A percentile compares a stretch with the other conserved stretches of the same genome.
Evolutionary conservation across 2,113 vertebrate species (phyloP).

Genomic region (Jaculus jaculus): DNA sequence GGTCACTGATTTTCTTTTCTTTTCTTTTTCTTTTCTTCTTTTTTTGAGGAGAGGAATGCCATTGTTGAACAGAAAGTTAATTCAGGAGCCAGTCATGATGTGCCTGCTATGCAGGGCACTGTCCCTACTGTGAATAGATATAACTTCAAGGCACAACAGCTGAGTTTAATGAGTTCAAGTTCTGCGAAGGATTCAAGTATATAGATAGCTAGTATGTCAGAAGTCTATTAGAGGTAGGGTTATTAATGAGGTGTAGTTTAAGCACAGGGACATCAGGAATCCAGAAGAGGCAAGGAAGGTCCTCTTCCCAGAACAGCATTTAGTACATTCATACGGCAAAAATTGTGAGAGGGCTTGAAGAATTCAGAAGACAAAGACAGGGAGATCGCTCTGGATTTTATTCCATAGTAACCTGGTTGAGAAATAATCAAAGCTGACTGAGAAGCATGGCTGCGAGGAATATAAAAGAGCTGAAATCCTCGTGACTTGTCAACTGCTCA

Average conservation of each 20-base stretch:
- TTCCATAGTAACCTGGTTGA: neutral
- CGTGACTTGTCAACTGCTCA: neutral
- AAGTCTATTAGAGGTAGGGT: neutral
- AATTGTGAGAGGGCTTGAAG: neutral
- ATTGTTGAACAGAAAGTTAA: neutral
- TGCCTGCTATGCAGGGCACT: neutral
- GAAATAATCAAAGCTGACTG: neutral
- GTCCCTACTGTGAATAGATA: neutral
- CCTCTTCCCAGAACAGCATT: neutral
- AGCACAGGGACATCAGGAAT: neutral
- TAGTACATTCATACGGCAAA: neutral
- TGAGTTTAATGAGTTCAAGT: neutral
- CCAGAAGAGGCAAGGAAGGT: neutral
- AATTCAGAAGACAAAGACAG: slow-evolving; percentile 10
- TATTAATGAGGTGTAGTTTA: neutral
- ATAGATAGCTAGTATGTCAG: neutral
- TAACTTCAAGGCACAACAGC: neutral
- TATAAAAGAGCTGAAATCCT: neutral
- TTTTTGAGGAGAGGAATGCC: neutral
- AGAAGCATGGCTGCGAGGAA: neutral
- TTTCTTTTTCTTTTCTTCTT: no score
- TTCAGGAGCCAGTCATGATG: neutral
- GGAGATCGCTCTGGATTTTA: neutral
- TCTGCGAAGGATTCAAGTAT: neutral
- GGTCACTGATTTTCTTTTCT: no score